Evolutionary conservation across 2,888 invertebrate species (phyloP), one percentile per base, ranked within the genome.

Genomic region (Flexamia atlantica): DNA sequence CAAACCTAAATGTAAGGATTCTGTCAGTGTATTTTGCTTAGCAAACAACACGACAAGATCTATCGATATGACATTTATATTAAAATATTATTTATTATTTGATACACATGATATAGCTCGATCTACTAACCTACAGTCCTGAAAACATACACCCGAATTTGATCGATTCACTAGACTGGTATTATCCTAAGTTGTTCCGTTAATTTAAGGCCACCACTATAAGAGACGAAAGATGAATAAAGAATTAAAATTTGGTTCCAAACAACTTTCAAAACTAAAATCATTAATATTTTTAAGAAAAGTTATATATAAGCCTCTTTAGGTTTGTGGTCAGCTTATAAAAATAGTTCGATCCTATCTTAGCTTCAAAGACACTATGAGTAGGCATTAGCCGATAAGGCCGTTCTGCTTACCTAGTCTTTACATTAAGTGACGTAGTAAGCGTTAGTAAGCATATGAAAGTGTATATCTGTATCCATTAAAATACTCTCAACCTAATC

Each of bases 401-500:
- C 79, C 28, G 57, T 57, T 32, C 72, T 72, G 40, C 57, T 79
- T 36, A 79, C 79, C 32, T 50, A 23, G 46, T 76, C 23, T 17
- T 76, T 30, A 50, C 1, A 4, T 57, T 79, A 79, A 23, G 28
- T 50, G 36, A 79, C 79, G 14, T 28, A 57, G 46, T 50, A 79
- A 79, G 79, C 79, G 72, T 82, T 82, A 82, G 68, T 70, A 82
- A 82, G 82, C 82, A 46, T 2, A 46, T 70, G 42, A 50, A 64
- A 64, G 68, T 82, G 82, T 82, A 82, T 82, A 82, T 72, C 82
- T 46, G 82, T 82, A 82, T 82, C 82, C 82, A 53, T 79, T 79
- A 53, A 46, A 30, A n/a, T 79, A 57, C 28, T 53, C 32, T 28
- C 53, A 79, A 57, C 46, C 79, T 79, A 50, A n/a, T 79, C 57